These are phyloP conservation scores for Entelurus aequoreus DNA, from an alignment of 2,113 vertebrate species.

Conservation along the genomic window DNA sequence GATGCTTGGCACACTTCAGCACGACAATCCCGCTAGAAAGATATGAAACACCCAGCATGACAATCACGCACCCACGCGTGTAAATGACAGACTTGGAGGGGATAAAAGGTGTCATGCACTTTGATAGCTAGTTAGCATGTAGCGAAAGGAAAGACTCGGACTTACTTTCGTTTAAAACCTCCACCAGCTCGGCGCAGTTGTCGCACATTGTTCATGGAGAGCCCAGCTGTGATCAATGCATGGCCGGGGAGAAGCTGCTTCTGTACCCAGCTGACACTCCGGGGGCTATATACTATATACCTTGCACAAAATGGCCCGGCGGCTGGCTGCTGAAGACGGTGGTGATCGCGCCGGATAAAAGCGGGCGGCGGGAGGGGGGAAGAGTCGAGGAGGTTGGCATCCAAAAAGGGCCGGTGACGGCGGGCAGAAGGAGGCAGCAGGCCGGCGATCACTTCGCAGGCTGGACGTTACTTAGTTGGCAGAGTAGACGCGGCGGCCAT, in stretches of 20 bases:
- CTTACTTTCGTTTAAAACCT: conserved; percentile 98
- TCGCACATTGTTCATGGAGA: conserved; percentile 96
- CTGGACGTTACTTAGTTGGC: conserved; percentile 62
- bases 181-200: conserved; percentile 98
- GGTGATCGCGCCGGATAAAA: too few species aligned
- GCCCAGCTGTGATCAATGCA: conserved; percentile 70
- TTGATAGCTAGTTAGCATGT: not conserved
- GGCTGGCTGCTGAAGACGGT: conserved; percentile 1
- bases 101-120: not conserved
- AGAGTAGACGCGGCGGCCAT: conserved; percentile 74
- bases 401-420: conserved; percentile 38
- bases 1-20: too few species aligned
- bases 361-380: not conserved
- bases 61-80: too few species aligned
- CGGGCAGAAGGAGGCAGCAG: conserved; percentile 6
- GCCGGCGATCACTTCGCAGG: conserved; percentile 55
- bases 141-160: too few species aligned
- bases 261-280: not conserved
- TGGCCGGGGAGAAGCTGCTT: conserved; percentile 64
- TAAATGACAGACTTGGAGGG: too few species aligned
- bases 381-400: conserved; percentile 31
- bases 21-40: too few species aligned
- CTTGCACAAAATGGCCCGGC: conserved; percentile 43
- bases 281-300: too few species aligned
- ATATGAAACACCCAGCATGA: too few species aligned